Base-by-base conservation (phyloP, 1,140 invertebrate genomes). In the Branchinecta lynchi region DNA sequence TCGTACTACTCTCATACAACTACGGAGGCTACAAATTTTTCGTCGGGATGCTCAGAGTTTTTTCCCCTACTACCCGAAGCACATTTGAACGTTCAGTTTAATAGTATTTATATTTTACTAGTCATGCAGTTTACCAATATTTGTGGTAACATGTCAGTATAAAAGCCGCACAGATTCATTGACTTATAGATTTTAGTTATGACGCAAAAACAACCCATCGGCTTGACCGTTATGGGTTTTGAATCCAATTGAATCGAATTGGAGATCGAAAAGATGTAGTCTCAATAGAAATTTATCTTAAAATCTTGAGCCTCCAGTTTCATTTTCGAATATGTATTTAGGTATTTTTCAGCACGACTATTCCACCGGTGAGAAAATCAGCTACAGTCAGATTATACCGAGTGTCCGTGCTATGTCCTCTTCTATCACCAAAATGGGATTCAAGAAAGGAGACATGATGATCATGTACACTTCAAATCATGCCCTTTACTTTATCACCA, bases 401-500 rank as follows among this genome's bases (percentile, higher is more conserved):
- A 60, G 51, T 60, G 17, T 60, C 17, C 51, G 51, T 15, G 51
- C 12, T 60, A 60, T 60, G 51, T 12, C 51, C 12, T 60, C 51
- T 60, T 2, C 51, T 60, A 15, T 60, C 1, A 60, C 51, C 12
- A 60, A 60, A 20, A 60, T 60, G 51, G 51, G 51, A 12, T 60
- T 60, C 17, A 60, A 60, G 17, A 60, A 60, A 60, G 51, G 51
- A 60, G 51, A 60, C 17, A 60, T 60, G 51, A 60, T 60, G 51
- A 60, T 60, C 51, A 60, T 60, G 51, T 60, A 15, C 17, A 60
- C 51, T 20, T 60, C 51, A 15, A 60, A 60, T 60, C 51, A 60
- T 60, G 51, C 17, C 17, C 51, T 60, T 12, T 60, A 60, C 17
- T 60, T 60, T 20, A 60, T 60, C 51, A 60, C 51, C 3, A 60